phyloP scores from a whole-genome alignment of 1,140 invertebrate species.

The Eciton burchellii region DNA sequence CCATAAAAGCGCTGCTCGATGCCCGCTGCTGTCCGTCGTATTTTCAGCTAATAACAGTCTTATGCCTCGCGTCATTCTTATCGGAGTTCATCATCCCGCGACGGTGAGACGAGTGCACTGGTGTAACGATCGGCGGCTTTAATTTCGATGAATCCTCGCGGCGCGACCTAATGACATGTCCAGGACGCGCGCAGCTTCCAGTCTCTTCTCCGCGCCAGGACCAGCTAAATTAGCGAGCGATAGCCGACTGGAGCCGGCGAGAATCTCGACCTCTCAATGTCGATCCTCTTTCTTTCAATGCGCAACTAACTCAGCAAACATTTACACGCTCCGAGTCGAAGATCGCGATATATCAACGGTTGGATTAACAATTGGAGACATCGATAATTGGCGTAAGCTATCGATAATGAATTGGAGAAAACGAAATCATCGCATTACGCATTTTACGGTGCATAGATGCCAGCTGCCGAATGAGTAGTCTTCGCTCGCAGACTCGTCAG shows the following conservation, averaged over 20 bases:
- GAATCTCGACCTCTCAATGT: background rate
- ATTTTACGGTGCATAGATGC: background rate
- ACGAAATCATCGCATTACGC: no score
- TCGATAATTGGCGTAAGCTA: no score
- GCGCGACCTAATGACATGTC: conserved; percentile 45
- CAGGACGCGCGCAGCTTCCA: background rate
- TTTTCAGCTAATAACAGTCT: conserved; percentile 83
- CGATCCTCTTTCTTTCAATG: conserved; percentile 12
- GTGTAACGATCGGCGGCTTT: conserved; percentile 69
- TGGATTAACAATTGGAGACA: no score
- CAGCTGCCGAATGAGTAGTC: background rate
- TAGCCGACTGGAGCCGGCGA: background rate
- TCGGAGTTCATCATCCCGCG: conserved; percentile 79
- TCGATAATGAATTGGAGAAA: no score
- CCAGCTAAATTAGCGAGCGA: conserved; percentile 22
- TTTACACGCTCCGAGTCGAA: background rate
- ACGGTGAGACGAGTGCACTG: conserved; percentile 62
- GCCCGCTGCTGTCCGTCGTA: conserved; percentile 79
- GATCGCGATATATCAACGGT: no score
- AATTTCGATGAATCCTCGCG: conserved; percentile 76
- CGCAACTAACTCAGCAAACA: conserved; percentile 11
- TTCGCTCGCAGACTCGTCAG: background rate
- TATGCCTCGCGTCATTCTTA: conserved; percentile 79
- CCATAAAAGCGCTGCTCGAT: conserved; percentile 79
- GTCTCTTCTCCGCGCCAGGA: no score